Percentiles rank a stretch among this genome's conserved stretches.
Conservation (phyloP, 2,113 vertebrate species). For the Callipepla californica region DNA sequence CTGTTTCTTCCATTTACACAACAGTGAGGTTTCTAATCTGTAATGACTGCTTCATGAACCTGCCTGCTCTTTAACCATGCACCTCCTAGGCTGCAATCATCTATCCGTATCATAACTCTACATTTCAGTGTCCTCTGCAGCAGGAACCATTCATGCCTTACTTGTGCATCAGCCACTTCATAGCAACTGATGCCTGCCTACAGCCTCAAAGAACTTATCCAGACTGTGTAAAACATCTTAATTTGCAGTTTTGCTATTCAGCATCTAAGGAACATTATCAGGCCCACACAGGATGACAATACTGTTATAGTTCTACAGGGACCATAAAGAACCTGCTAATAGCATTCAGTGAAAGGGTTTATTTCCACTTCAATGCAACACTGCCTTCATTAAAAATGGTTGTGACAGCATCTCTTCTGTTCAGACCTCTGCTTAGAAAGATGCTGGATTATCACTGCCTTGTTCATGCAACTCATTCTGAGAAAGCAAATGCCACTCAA, state of each 20-base stretch:
- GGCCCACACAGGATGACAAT: background rate
- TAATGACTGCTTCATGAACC: background rate
- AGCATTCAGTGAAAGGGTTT: background rate
- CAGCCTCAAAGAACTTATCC: accelerated
- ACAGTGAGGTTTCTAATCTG: background rate
- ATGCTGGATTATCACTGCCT: background rate
- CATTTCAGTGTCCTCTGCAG: background rate
- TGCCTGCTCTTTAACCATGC: background rate
- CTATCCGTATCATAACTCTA: background rate
- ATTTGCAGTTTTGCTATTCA: background rate
- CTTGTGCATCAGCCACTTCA: background rate
- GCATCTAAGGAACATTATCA: background rate
- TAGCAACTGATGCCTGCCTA: background rate
- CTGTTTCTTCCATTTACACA: background rate
- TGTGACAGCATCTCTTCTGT: background rate
- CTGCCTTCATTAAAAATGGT: background rate
- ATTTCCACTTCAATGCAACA: background rate
- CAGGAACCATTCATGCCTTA: background rate
- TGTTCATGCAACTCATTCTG: background rate
- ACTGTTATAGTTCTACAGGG: background rate
- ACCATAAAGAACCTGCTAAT: background rate
- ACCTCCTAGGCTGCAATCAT: background rate
- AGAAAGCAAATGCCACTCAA: background rate
- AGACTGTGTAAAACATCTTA: background rate
- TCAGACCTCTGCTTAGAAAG: background rate